Evolutionary conservation across 2,113 vertebrate species (phyloP), one percentile per base, ranked within the genome.

Genomic region (Callithrix jacchus): DNA sequence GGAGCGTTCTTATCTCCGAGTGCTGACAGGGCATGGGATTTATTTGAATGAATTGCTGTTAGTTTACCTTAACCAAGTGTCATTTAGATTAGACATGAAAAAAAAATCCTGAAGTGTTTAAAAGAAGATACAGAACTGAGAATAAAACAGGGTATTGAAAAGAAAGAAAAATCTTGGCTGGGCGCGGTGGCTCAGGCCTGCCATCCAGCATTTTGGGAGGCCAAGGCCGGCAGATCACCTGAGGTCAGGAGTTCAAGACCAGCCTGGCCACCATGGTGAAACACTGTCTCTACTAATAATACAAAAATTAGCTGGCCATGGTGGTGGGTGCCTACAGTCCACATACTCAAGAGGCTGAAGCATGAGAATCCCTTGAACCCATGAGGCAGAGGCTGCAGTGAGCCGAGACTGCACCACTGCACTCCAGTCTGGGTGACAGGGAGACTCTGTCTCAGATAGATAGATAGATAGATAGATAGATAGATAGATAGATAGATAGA

Each of bases 81-180:
- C 56, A 47, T 66, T 91, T 92, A 94, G 96, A 89, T 93, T 68
- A 95, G 88, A 80, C 56, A 52, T 4, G 85, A 88, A 54, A 13
- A 49, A 93, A 20, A 79, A 79, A 64, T 56, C 32, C 77, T 56
- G 18, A 84, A 64, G 70, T 32, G 66, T 61, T 64, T 64, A 64
- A 61, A 92, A 49, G 45, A n/a, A 49, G 2, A 87, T 23, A 68
- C 4, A 74, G 92, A 96, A n/a, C 12, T 56, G 3, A 18, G 25
- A n/a, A n/a, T n/a, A 40, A 85, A 52, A 74, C 23, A 73, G 32
- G 64, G 86, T 6, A 7, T 45, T 18, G 21, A 27, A 86, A 47
- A 80, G 45, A 82, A 10, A 42, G 54, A 79, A 37, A 93, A 25
- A 7, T 8, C 2, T 13, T 32, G 7, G 32, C 66, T 16, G 3